Evolutionary conservation across 2,888 invertebrate species (phyloP).

Genomic region (Hypercompe scribonia): DNA sequence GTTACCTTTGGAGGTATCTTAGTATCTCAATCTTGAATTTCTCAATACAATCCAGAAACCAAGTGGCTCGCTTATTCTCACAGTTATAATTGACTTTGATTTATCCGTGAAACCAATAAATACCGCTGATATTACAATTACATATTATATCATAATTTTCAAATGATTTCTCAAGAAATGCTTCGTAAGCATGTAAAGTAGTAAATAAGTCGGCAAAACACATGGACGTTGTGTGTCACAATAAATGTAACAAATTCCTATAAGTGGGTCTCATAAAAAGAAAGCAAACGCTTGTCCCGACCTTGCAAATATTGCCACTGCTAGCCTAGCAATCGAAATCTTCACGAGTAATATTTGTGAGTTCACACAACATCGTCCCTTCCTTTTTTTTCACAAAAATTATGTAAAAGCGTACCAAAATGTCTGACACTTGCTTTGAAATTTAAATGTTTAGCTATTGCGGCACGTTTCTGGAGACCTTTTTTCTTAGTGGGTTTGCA

Average conservation of each 20-base stretch:
- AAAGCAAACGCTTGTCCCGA: constrained; percentile 62
- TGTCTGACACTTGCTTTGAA: constrained; percentile 44
- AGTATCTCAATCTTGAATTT: too few relatives aligned
- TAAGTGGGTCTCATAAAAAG: constrained; percentile 65
- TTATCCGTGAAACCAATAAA: too few relatives aligned
- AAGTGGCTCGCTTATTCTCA: too few relatives aligned
- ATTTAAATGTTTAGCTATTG: constrained; percentile 44
- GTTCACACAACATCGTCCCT: constrained; percentile 48
- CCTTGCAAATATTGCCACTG: constrained; percentile 63
- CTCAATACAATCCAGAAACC: too few relatives aligned
- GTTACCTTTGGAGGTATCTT: too few relatives aligned
- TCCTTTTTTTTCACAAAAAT: constrained; percentile 37
- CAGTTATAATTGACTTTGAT: too few relatives aligned
- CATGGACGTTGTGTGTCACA: constrained; percentile 55
- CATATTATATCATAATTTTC: constrained; percentile 28
- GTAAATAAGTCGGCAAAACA: constrained; percentile 49
- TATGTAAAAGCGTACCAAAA: constrained; percentile 42
- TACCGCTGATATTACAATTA: too few relatives aligned
- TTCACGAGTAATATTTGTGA: constrained; percentile 53
- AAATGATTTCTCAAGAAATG: constrained; percentile 21
- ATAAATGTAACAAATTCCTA: constrained; percentile 61
- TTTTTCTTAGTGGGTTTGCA: constrained; percentile 30
- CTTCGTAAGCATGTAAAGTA: constrained; percentile 23
- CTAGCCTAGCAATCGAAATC: constrained; percentile 57
- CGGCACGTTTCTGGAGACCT: constrained; percentile 33